Base-by-base conservation (phyloP, 2,113 vertebrate genomes). In the Delphinus delphis region DNA sequence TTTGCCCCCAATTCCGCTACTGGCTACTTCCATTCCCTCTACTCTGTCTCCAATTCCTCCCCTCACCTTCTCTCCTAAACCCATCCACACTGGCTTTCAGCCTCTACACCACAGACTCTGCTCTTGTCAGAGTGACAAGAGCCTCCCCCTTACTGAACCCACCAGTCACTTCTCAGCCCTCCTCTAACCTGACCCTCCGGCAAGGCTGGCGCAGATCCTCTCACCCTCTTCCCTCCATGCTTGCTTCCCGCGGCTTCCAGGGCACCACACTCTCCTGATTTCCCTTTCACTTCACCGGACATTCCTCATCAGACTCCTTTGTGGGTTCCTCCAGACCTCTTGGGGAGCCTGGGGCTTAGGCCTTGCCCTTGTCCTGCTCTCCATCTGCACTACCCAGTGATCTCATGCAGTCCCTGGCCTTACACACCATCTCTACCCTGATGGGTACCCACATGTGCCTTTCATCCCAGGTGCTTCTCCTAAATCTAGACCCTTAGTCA, bases 381-480 rank as follows among this genome's bases (percentile, higher is more conserved):
- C 55, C 14, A 0, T 10, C 55, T 5, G 36, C 38, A n/a, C 20
- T 70, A 6, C 7, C 3, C 8, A 0, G 44, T 20, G 26, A 63
- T 12, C 26, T 79, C 70, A 15, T 2, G 3, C 4, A 13, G 7
- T 17, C 55, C 53, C 53, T 33, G n/a, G 11, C 58, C 47, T 74
- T 63, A 60, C 77, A n/a, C 23, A 62, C 11, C 58, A 13, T 41
- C 76, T 67, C 3, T 26, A 2, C 11, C 5, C 36, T 38, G 7
- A 50, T 8, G 38, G 38, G 55, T 5, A 9, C 21, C 74, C 60
- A n/a, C 1, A 0, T 3, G 50, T 55, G 7, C 10, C 23, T 20
- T 6, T 33, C 55, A 26, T 47, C 3, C 68, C 70, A 47, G 36
- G 28, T 5, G 21, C 15, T 23, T 33, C 77, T 76, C 31, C 31